Base-by-base conservation (phyloP, 64 coral and sea anemone genomes). In the Pachyseris speciosa region DNA sequence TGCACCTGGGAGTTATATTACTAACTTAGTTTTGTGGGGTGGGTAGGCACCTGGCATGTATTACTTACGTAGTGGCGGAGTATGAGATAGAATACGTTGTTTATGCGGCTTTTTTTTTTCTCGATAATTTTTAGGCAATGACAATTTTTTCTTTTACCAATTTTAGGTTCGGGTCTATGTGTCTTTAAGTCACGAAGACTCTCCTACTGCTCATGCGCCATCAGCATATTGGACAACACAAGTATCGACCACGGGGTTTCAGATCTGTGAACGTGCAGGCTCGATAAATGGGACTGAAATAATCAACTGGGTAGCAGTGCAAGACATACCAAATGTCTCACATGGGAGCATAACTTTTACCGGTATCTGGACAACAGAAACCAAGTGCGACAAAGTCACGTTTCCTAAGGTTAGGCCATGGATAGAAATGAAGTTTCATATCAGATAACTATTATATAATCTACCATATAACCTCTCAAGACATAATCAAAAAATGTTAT, bases 281-380 rank as follows among this genome's bases (percentile, higher is more conserved):
- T 20, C 52, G 9, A 48, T 44, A 28, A 86, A 70, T 51, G 83
- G 42, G 4, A 86, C 64, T 33, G 61, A 58, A 28, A 33, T 86
- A 19, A 66, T 86, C 37, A 86, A 69, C 83, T 86, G 83, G 83
- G 12, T 86, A 43, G 83, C 83, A 5, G 30, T 86, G 8, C 83
- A 86, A 30, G 83, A 67, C 24, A 3, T 22, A 17, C 42, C 38
- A 33, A 26, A 47, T 25, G 17, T 70, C 26, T 19, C 40, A 4
- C 83, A 70, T 24, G 83, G 83, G 9, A 43, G 30, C 8, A 27
- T 86, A 12, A 51, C 7, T 9, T 86, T 86, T 70, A 32, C 3
- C 24, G 61, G 39, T 19, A 70, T 41, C 12, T 86, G 64, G 83
- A 67, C 61, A 31, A 43, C 83, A 20, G 83, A 67, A 69, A 86